A percentile compares a stretch with the other conserved stretches of the same genome.
Conservation (phyloP, 2,113 vertebrate species). For the Onychostruthus taczanowskii region DNA sequence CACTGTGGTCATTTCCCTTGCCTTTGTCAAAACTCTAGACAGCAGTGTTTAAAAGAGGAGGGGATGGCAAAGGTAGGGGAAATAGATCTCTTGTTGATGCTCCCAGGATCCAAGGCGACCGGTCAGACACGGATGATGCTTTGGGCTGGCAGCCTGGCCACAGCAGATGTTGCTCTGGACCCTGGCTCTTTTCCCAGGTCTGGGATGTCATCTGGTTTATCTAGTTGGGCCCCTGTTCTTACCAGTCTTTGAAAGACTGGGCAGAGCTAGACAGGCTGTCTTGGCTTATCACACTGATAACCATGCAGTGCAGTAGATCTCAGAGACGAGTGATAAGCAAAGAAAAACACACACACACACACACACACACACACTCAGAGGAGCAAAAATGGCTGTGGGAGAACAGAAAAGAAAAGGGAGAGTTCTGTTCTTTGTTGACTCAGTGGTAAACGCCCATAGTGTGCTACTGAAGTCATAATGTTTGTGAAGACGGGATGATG, state of each 20-base stretch:
- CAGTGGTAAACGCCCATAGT: background rate
- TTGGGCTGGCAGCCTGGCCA: conserved; percentile 7
- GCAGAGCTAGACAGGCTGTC: background rate
- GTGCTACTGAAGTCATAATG: background rate
- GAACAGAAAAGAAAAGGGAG: background rate
- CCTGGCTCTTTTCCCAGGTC: conserved; percentile 28
- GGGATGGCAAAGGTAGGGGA: background rate
- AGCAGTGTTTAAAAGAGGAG: background rate
- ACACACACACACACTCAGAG: background rate
- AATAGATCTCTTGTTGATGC: background rate
- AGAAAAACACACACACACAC: background rate
- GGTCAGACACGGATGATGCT: conserved; percentile 18
- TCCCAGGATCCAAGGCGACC: background rate
- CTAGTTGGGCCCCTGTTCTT: background rate
- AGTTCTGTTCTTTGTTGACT: background rate
- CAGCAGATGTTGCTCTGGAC: conserved; percentile 46
- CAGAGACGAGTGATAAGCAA: background rate
- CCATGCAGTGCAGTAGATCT: background rate
- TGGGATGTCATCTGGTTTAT: conserved; percentile 26
- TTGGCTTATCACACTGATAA: background rate
- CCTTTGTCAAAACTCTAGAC: background rate
- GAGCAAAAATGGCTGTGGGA: background rate
- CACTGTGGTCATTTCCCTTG: background rate
- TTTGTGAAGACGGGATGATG: background rate
- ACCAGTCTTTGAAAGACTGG: background rate